These are phyloP conservation scores for Meghimatium bilineatum DNA, from an alignment of 2,888 invertebrate genomes.

Conservation along the genomic window DNA sequence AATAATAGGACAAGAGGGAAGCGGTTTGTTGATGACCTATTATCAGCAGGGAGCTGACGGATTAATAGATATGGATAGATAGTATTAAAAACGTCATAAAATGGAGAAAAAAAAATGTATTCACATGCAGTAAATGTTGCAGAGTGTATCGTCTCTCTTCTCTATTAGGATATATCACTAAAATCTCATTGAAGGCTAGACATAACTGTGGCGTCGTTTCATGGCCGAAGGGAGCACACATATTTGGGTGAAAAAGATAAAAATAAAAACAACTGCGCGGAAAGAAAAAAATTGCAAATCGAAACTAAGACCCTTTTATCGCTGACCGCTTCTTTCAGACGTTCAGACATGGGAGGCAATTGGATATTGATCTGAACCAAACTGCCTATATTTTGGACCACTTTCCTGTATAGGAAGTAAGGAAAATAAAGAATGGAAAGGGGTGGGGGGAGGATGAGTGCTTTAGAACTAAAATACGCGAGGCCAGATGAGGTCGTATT, in stretches of 20 bases:
- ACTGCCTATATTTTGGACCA: neutral
- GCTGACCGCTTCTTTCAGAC: neutral
- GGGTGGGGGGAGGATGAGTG: too few relatives aligned
- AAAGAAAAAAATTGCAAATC: neutral
- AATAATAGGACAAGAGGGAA: too few relatives aligned
- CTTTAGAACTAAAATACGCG: neutral
- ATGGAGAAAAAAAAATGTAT: too few relatives aligned
- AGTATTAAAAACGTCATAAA: too few relatives aligned
- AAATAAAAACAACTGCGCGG: neutral
- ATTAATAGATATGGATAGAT: too few relatives aligned
- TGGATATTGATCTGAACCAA: slow-evolving; percentile 21
- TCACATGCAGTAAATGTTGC: too few relatives aligned
- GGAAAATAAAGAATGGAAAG: neutral
- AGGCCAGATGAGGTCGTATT: neutral
- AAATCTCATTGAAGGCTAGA: neutral
- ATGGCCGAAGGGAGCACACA: neutral
- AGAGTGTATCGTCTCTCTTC: too few relatives aligned
- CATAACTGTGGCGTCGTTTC: neutral
- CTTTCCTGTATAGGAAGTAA: neutral
- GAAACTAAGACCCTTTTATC: slow-evolving; percentile 15
- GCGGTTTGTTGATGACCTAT: too few relatives aligned
- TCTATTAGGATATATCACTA: slow-evolving; percentile 9
- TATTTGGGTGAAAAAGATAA: neutral
- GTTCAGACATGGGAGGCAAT: slow-evolving; percentile 26
- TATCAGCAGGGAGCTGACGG: too few relatives aligned